Evolutionary conservation across 1,140 invertebrate genomes (phyloP).

Genomic region (Papilio helenus): DNA sequence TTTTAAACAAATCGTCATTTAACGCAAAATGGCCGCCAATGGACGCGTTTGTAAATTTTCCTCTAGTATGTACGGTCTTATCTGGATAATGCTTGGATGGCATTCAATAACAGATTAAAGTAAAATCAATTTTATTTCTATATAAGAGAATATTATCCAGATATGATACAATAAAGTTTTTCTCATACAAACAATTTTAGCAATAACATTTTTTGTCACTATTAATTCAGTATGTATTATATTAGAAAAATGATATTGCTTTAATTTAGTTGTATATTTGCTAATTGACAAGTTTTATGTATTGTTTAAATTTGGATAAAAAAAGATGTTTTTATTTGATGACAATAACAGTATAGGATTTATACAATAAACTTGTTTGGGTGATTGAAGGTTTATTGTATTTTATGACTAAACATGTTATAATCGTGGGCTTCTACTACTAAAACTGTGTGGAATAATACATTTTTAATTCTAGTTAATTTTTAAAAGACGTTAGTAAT

Average conservation of each 20-base stretch:
- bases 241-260: constrained; percentile 10
- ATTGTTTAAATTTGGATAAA: background rate
- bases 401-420: background rate
- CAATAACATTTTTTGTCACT: constrained; percentile 21
- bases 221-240: background rate
- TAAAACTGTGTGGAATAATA: background rate
- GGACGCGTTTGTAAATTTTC: background rate
- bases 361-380: background rate
- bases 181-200: background rate
- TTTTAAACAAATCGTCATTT: too few species aligned
- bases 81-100: background rate
- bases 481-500: too few species aligned
- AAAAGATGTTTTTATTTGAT: background rate
- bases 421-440: background rate
- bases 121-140: background rate
- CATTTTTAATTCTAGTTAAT: too few species aligned
- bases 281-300: background rate
- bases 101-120: background rate
- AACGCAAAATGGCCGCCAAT: background rate
- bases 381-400: background rate
- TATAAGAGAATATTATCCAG: background rate
- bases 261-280: background rate
- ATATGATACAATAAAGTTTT: background rate
- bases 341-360: background rate
- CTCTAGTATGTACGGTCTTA: background rate